phyloP scores from a whole-genome alignment of 2,113 vertebrate species.

The Osmerus mordax region DNA sequence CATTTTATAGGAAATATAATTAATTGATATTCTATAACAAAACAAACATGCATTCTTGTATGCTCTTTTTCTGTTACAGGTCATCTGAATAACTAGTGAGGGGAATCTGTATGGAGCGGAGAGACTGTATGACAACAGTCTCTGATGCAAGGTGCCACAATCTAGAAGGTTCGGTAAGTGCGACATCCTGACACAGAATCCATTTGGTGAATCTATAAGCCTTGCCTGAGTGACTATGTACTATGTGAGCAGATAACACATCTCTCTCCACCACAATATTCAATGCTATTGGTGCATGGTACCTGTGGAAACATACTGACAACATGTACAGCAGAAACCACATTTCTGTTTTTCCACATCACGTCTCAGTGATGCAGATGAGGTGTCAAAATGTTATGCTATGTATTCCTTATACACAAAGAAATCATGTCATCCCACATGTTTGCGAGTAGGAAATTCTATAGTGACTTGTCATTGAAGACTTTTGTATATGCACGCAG shows the following conservation, averaged over 20 bases:
- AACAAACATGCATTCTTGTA: constrained; percentile 27
- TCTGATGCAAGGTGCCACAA: constrained; percentile 55
- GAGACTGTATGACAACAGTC: constrained; percentile 53
- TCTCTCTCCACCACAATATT: constrained; percentile 37
- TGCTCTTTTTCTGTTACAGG: constrained; percentile 47
- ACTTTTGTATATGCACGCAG: background rate
- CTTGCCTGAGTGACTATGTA: constrained; percentile 60
- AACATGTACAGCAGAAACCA: constrained; percentile 51
- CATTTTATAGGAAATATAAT: constrained; percentile 60
- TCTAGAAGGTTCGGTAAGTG: constrained; percentile 58
- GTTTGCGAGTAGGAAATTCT: constrained; percentile 30
- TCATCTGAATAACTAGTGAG: constrained; percentile 48
- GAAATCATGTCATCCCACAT: constrained; percentile 51
- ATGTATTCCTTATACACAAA: constrained; percentile 52
- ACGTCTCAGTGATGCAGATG: constrained; percentile 56
- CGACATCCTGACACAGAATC: constrained; percentile 63
- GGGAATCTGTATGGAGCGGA: constrained; percentile 51
- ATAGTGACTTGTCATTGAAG: constrained; percentile 35
- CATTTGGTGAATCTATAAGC: constrained; percentile 65
- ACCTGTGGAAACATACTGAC: constrained; percentile 61
- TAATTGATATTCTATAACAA: constrained; percentile 44
- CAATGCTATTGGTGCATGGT: constrained; percentile 51
- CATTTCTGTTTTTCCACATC: constrained; percentile 57
- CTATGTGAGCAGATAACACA: constrained; percentile 59
- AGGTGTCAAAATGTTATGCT: constrained; percentile 57